Conservation (phyloP, 2,797 vertebrate genomes). For the Thalassophryne amazonica region DNA sequence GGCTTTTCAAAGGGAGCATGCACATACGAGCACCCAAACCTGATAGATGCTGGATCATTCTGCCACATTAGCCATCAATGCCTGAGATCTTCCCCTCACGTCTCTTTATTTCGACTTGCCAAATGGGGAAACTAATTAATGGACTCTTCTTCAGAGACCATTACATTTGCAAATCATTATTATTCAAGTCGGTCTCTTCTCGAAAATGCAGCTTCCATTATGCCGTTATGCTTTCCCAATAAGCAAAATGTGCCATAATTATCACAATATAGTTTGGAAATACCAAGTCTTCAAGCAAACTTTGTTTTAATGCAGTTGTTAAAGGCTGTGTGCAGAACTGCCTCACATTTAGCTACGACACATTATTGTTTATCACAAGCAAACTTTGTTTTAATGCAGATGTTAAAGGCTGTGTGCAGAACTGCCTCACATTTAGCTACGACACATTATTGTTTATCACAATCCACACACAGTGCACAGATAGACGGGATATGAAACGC, state of each 20-base stretch:
- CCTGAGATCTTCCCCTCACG: slow-evolving; percentile 29
- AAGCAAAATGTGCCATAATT: slow-evolving; percentile 46
- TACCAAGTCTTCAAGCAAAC: slow-evolving; percentile 1
- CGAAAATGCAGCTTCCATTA: slow-evolving; percentile 47
- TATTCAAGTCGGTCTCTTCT: slow-evolving; percentile 30
- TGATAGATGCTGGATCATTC: slow-evolving; percentile 33
- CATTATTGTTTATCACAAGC: slow-evolving; percentile 8
- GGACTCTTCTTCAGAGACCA: slow-evolving; percentile 46
- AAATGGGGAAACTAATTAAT: slow-evolving; percentile 52
- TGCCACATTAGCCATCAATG: slow-evolving; percentile 29
- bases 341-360: not conserved
- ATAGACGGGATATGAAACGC: not conserved
- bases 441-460: slow-evolving; percentile 9
- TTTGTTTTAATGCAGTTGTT: slow-evolving; percentile 29
- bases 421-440: not conserved
- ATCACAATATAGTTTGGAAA: slow-evolving; percentile 35
- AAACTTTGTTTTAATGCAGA: slow-evolving; percentile 25
- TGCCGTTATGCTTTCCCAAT: slow-evolving; percentile 33
- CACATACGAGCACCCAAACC: not conserved
- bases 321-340: not conserved
- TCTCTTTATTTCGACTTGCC: slow-evolving; percentile 43
- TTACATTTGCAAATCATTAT: slow-evolving; percentile 46
- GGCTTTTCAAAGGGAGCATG: slow-evolving; percentile 4
- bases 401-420: not conserved
- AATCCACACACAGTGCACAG: slow-evolving; percentile 13